These are phyloP conservation scores for Falco columbarius DNA, from an alignment of 2,797 vertebrate genomes.

Conservation along the genomic window DNA sequence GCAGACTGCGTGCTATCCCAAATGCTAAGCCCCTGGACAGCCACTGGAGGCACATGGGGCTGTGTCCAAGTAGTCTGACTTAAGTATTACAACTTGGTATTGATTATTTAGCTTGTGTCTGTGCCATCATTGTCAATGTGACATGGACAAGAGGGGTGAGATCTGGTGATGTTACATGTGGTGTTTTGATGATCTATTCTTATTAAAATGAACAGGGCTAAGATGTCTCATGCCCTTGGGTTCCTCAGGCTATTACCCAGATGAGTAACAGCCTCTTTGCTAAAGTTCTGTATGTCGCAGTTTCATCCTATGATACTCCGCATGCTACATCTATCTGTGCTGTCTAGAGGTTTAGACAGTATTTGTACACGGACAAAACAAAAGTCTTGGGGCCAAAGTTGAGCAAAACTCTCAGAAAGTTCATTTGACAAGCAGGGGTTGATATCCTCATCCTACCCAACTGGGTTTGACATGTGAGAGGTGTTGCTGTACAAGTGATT, in stretches of 20 bases:
- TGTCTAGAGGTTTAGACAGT: neutral
- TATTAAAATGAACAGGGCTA: neutral
- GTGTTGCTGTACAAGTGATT: neutral
- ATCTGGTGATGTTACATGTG: rapidly evolving
- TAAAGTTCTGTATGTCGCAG: neutral
- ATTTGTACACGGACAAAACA: neutral
- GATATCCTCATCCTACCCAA: neutral
- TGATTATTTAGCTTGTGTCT: neutral
- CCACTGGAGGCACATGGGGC: neutral
- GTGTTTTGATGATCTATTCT: neutral
- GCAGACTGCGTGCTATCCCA: neutral
- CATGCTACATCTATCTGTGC: neutral
- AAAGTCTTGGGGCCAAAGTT: neutral
- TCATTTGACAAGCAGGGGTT: neutral
- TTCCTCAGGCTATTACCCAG: neutral
- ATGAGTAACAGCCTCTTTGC: neutral
- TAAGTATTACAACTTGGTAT: neutral
- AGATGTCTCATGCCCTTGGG: neutral
- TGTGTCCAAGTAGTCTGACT: neutral
- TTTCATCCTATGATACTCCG: neutral
- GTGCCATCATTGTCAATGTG: neutral
- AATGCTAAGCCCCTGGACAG: neutral
- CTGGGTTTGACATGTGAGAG: neutral
- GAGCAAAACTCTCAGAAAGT: neutral
- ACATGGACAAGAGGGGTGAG: neutral